A percentile compares a stretch with the other conserved stretches of the same genome.
Evolutionary conservation across 2,113 vertebrate species (phyloP).

Genomic region (Muscicapa adusta): DNA sequence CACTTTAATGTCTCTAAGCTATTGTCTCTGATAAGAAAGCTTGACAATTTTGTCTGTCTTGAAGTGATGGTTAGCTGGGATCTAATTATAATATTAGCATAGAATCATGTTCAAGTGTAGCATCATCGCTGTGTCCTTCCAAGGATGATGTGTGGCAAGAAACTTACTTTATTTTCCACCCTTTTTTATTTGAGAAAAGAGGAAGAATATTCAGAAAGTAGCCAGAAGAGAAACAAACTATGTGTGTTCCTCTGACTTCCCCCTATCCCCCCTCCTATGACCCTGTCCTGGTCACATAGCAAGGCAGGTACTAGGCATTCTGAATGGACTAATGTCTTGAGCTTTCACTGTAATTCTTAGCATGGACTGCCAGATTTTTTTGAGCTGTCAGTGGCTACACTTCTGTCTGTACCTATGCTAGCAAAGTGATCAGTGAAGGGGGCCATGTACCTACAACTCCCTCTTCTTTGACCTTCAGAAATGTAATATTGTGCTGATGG

Average conservation of each 20-base stretch:
- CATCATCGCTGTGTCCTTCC: background rate
- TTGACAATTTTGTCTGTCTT: background rate
- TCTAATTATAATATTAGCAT: background rate
- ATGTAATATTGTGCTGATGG: background rate
- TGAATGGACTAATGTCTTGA: background rate
- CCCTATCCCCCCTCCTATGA: fast-evolving
- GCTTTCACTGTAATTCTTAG: background rate
- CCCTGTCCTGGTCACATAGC: background rate
- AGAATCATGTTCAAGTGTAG: background rate
- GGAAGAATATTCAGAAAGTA: background rate
- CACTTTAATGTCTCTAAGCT: background rate
- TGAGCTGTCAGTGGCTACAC: background rate
- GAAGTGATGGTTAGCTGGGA: background rate
- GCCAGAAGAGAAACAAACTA: background rate
- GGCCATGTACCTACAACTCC: background rate
- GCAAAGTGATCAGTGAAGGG: background rate
- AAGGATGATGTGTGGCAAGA: background rate
- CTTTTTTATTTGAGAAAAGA: background rate
- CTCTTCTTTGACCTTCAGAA: background rate
- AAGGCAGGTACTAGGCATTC: background rate
- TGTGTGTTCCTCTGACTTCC: background rate
- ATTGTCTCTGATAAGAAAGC: background rate
- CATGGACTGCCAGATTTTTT: background rate
- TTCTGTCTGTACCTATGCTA: background rate
- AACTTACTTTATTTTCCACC: background rate